Evolutionary conservation across 1,140 invertebrate species (phyloP).

Genomic region (Atta texana): DNA sequence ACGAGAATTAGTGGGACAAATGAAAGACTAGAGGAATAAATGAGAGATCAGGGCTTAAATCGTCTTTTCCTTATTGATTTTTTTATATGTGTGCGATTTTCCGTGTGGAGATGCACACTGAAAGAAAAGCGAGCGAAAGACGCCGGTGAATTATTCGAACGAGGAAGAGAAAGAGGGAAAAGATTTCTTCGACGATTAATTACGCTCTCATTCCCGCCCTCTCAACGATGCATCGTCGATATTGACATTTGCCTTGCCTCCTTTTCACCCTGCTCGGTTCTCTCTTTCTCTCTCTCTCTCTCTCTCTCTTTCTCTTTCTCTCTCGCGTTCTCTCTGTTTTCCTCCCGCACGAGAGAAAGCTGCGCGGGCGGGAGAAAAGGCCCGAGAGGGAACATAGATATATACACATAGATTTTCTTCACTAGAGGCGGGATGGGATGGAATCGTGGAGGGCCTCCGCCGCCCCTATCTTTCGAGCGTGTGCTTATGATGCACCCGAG

Average conservation of each 20-base stretch:
- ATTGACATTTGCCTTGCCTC: slow-evolving; percentile 84
- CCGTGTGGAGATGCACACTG: not conserved
- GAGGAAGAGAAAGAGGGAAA: slow-evolving; percentile 63
- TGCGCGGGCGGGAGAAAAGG: slow-evolving; percentile 12
- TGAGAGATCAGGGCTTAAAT: not conserved
- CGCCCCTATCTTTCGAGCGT: slow-evolving; percentile 85
- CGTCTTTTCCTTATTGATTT: not conserved
- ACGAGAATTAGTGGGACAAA: not conserved
- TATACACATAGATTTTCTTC: slow-evolving; percentile 26
- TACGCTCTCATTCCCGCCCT: slow-evolving; percentile 85
- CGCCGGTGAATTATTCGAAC: slow-evolving; percentile 36
- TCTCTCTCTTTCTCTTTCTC: not conserved
- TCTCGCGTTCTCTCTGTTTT: not conserved
- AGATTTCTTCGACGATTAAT: slow-evolving; percentile 83
- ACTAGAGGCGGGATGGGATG: slow-evolving; percentile 18
- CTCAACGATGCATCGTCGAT: slow-evolving; percentile 80
- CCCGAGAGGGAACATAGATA: slow-evolving; percentile 15
- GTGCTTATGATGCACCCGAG: slow-evolving; percentile 79
- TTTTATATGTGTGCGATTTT: no score
- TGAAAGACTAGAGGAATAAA: not conserved
- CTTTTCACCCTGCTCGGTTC: slow-evolving; percentile 60
- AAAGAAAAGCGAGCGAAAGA: slow-evolving; percentile 27
- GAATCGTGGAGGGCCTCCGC: slow-evolving; percentile 53
- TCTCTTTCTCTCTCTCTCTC: not conserved
- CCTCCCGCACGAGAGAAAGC: slow-evolving; percentile 36